Base-by-base conservation (phyloP, 2,113 vertebrate genomes). In the Melanerpes formicivorus region DNA sequence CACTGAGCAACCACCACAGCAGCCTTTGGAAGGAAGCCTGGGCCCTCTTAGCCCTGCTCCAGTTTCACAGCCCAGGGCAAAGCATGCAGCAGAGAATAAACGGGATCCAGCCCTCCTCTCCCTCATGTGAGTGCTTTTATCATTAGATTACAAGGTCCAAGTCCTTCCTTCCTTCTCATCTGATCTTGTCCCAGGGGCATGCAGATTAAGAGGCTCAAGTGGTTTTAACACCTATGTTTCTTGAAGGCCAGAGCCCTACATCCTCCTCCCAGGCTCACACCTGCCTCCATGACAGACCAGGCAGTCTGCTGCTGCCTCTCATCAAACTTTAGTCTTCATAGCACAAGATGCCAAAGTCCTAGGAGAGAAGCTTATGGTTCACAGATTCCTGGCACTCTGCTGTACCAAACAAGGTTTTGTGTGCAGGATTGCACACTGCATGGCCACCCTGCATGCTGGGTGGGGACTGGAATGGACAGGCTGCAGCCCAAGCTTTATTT, bases 141-240 rank as follows among this genome's bases (percentile, higher is more conserved):
- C 88, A 27, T 90, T 70, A 90, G 65, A 59, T 76, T 73, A 80
- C 18, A 73, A 65, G 59, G 59, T 55, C 59, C 46, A 76, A 91
- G 80, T 66, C 65, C 44, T 88, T 88, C 69, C 82, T 89, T 83
- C 80, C 86, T 90, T 76, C 80, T 76, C 90, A 29, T 86, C 80
- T 84, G 86, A 63, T 80, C 72, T 77, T 18, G 30, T 73, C 65
- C 79, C 72, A 2, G 4, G 76, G 80, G 48, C n/a, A 48, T 4
- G 37, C 72, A 67, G 90, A 64, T 93, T 82, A 76, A 85, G 70
- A 80, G 62, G 77, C 86, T 86, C 69, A 64, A 79, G 73, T 0
- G 0, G 44, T 55, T 40, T 75, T 64, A 87, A 87, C 8, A 0
- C 56, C 63, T 64, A 42, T 7, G 0, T 30, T 66, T 87, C 62